Conservation (phyloP, 2,113 vertebrate species). For the Oxyura jamaicensis region DNA sequence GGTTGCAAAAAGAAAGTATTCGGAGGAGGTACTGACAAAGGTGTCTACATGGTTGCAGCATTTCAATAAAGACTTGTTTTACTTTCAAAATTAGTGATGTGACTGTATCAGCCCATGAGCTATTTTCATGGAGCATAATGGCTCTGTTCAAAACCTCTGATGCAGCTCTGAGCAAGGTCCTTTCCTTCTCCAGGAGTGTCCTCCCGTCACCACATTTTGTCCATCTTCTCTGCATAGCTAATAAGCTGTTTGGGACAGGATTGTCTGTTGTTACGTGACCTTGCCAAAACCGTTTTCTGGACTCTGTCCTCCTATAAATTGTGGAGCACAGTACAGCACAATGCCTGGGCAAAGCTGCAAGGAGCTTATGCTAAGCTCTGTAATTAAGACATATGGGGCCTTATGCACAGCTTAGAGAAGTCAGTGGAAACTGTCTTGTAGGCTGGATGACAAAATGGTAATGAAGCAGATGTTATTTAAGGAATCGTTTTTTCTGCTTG, state of each 20-base stretch:
- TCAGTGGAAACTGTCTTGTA: slow-evolving; percentile 23
- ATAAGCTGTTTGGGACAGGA: background rate
- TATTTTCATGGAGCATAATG: background rate
- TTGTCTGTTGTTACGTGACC: background rate
- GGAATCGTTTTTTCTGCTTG: slow-evolving; percentile 7
- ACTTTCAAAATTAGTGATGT: background rate
- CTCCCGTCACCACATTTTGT: background rate
- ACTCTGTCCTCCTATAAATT: background rate
- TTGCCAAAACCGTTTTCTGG: slow-evolving; percentile 28
- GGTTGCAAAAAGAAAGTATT: background rate
- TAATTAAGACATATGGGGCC: slow-evolving; percentile 58
- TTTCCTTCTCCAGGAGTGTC: background rate
- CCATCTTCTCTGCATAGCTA: background rate
- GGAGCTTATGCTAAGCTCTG: slow-evolving; percentile 52
- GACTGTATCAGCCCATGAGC: background rate
- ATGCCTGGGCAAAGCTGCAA: slow-evolving; percentile 13
- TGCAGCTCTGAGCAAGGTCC: background rate
- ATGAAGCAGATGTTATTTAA: slow-evolving; percentile 66
- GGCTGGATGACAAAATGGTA: slow-evolving; percentile 50
- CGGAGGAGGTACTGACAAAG: background rate
- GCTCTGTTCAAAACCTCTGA: background rate
- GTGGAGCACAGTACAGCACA: background rate
- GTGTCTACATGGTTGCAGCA: background rate
- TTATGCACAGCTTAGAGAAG: slow-evolving; percentile 53
- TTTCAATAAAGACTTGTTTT: background rate